phyloP scores from a whole-genome alignment of 2,113 vertebrate genomes.

The Aspiorhynchus laticeps region DNA sequence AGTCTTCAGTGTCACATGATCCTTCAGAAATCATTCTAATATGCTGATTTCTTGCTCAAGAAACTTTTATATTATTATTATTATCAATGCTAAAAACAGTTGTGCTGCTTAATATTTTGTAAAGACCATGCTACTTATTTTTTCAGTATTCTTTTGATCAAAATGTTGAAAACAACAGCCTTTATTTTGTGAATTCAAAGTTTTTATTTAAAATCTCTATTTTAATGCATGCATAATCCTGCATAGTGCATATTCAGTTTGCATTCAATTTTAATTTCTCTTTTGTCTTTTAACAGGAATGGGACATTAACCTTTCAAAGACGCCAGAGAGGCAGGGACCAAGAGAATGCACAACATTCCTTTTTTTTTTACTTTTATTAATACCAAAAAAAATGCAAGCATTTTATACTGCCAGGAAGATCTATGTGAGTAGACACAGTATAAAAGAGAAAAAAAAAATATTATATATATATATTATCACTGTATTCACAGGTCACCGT shows the following conservation, averaged over 20 bases:
- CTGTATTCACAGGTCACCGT: conserved; percentile 84
- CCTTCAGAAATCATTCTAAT: too few relatives aligned
- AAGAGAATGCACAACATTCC: conserved; percentile 52
- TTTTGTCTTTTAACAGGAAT: conserved; percentile 48
- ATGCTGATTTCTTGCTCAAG: too few relatives aligned
- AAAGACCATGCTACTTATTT: too few relatives aligned
- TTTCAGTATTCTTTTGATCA: too few relatives aligned
- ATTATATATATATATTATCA: conserved; percentile 82
- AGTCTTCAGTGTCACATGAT: too few relatives aligned
- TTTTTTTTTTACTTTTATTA: conserved; percentile 36
- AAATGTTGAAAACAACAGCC: not conserved
- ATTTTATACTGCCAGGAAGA: conserved; percentile 36
- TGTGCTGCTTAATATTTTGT: too few relatives aligned
- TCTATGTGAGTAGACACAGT: conserved; percentile 14
- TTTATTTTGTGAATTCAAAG: not conserved
- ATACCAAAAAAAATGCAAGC: conserved; percentile 37
- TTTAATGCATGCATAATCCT: too few relatives aligned
- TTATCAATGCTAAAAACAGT: too few relatives aligned
- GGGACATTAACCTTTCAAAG: conserved; percentile 54
- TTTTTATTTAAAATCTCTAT: not conserved
- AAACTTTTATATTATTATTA: too few relatives aligned
- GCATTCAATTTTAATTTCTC: not conserved
- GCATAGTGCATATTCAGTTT: too few relatives aligned
- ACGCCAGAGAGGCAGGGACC: conserved; percentile 55
- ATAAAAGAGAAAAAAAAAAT: conserved; percentile 36